A percentile compares a stretch with the other conserved stretches of the same genome.
These are phyloP conservation scores for Heliconius erato DNA, from an alignment of 2,888 invertebrate genomes.

Conservation along the genomic window DNA sequence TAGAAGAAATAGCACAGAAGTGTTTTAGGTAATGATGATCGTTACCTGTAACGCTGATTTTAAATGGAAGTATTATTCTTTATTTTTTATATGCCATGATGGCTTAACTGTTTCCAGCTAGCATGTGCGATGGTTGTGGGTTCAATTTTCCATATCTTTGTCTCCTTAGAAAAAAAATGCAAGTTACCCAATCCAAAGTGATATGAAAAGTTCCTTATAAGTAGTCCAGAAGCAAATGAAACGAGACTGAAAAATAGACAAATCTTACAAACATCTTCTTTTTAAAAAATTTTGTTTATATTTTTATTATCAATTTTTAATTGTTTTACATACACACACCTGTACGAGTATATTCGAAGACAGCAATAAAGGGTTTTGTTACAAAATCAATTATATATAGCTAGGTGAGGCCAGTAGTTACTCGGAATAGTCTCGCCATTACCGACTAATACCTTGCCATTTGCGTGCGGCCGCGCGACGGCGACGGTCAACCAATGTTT, in stretches of 20 bases:
- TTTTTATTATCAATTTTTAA: background rate
- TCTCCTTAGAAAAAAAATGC: background rate
- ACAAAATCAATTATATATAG: slow-evolving; percentile 79
- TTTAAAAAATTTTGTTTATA: background rate
- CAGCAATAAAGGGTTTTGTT: slow-evolving; percentile 38
- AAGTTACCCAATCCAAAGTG: background rate
- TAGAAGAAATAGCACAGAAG: background rate
- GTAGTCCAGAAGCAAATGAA: fast-evolving
- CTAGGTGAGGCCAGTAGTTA: slow-evolving; percentile 79
- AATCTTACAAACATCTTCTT: background rate
- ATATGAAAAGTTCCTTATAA: background rate
- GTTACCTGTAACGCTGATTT: background rate
- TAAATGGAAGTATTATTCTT: background rate
- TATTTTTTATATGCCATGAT: background rate
- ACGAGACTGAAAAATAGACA: background rate
- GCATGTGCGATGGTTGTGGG: background rate
- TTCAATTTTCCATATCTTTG: background rate
- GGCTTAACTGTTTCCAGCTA: background rate
- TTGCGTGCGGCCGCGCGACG: slow-evolving; percentile 78
- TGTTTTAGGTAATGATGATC: slow-evolving; percentile 2
- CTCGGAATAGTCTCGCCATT: slow-evolving; percentile 84
- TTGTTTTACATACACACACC: background rate
- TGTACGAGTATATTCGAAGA: background rate
- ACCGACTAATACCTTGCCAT: slow-evolving; percentile 84
- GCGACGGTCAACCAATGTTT: slow-evolving; percentile 70